Base-by-base conservation (phyloP, 2,113 vertebrate genomes). In the Meleagris gallopavo region DNA sequence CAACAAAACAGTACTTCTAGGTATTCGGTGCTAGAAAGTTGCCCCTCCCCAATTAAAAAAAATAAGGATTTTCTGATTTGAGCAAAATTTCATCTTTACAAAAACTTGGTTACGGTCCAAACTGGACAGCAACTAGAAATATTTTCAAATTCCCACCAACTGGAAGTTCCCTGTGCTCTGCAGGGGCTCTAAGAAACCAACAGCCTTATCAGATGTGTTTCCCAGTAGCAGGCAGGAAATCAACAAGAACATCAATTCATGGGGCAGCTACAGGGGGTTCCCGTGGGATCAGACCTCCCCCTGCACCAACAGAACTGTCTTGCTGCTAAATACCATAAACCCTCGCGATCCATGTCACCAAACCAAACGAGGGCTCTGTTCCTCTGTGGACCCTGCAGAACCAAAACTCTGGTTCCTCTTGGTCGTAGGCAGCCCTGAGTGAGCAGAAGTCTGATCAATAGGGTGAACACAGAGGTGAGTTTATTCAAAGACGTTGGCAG, bases 141-240 rank as follows among this genome's bases (percentile, higher is more conserved):
- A 34, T 55, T 71, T n/a, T 32, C 30, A 14, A 57, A 17, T 41
- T 79, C 57, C 73, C 58, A 64, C 78, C 72, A 79, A 72, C 12
- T 83, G 61, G 61, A 84, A 71, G 18, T 21, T 93, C 70, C 55
- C 61, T 62, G 78, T 19, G 9, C 60, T 67, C 78, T 48, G 32
- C 57, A 75, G 65, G 64, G 60, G 54, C 81, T 91, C 57, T 62
- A 46, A 6, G 4, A 87, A 85, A 75, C 22, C 74, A 60, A 24
- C 57, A 58, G 32, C 8, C 41, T 87, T 46, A 66, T 74, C 81
- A 19, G 25, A 32, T 32, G 4, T 0, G 25, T 41, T 10, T 93
- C 89, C 79, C n/a, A 78, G 45, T 13, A 27, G 73, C 32, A 54
- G 55, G n/a, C 86, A 90, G 82, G 92, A 93, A 86, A 64, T 69